Base-by-base conservation (phyloP, 2,113 vertebrate genomes). In the Tragelaphus strepsiceros region DNA sequence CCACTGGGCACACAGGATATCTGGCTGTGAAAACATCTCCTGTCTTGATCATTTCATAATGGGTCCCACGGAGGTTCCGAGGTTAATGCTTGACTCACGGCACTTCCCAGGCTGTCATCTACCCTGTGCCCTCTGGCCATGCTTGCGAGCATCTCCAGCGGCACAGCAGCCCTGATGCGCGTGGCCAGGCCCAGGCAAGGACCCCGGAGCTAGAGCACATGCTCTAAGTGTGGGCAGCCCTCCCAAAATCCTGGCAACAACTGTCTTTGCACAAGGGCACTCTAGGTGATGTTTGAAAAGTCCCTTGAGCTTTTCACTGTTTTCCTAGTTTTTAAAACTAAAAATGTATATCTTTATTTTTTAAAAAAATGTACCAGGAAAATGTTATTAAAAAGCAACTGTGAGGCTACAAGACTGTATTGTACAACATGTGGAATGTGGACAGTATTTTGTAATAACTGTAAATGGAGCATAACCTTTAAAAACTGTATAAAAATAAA, bases 41-140 rank as follows among this genome's bases (percentile, higher is more conserved):
- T 32, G 39, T 67, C 1, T 0, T 4, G 5, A n/a, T 24, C 21
- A 3, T 84, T 84, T 91, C 12, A 2, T 64, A 35, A 78, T 0
- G 7, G 92, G 74, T 22, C 77, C 83, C 51, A 2, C 0, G 1
- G 24, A 59, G 35, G 35, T 2, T 9, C 21, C 0, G 2, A 19
- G 59, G 59, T 61, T 84, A 67, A 94, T 28, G 62, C 64, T 10
- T 91, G 90, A 58, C 74, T 39, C 1, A 0, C 0, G 1, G 64
- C 32, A 4, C 2, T 1, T 85, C 19, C 71, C 43, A 1, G 2
- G 32, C 32, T 28, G 19, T 59, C 26, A 17, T 6, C 16, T 6
- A n/a, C 8, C 43, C 30, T 59, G 61, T 49, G 22, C 43, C 17
- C 39, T 13, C 21, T 43, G 24, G 54, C 89, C 3, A 1, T 1